Conservation (phyloP, 64 coral and sea anemone genomes). For the Montipora cactus region DNA sequence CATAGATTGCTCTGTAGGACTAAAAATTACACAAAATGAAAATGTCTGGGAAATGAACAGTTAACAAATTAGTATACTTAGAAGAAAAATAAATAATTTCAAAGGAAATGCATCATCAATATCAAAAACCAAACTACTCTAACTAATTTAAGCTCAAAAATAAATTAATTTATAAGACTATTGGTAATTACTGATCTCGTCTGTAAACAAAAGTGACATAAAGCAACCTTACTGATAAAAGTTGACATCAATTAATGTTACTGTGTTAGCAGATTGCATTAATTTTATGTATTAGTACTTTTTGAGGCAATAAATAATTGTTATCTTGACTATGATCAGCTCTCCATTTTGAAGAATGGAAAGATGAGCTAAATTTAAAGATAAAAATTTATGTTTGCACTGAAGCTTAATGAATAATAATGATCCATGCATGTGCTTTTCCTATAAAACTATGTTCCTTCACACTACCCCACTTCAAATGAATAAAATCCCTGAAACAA, state of each 20-base stretch:
- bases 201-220: background rate
- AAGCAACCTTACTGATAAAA: background rate
- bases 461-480: background rate
- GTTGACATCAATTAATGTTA: too few species aligned
- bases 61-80: too few species aligned
- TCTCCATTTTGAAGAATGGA: too few species aligned
- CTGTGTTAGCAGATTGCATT: background rate
- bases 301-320: background rate
- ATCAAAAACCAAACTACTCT: background rate
- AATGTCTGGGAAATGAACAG: too few species aligned
- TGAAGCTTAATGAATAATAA: too few species aligned
- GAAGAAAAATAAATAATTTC: too few species aligned
- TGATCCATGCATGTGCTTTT: background rate
- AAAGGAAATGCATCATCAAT: background rate
- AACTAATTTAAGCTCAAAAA: background rate
- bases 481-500: background rate
- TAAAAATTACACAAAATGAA: too few species aligned
- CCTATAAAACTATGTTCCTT: too few species aligned
- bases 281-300: background rate
- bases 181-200: background rate
- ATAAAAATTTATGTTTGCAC: too few species aligned
- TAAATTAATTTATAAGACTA: background rate
- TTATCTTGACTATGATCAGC: too few species aligned
- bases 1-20: too few species aligned
- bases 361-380: too few species aligned